A percentile compares a stretch with the other conserved stretches of the same genome.
phyloP scores from a whole-genome alignment of 2,797 vertebrate species.

The Microtus obscurus region DNA sequence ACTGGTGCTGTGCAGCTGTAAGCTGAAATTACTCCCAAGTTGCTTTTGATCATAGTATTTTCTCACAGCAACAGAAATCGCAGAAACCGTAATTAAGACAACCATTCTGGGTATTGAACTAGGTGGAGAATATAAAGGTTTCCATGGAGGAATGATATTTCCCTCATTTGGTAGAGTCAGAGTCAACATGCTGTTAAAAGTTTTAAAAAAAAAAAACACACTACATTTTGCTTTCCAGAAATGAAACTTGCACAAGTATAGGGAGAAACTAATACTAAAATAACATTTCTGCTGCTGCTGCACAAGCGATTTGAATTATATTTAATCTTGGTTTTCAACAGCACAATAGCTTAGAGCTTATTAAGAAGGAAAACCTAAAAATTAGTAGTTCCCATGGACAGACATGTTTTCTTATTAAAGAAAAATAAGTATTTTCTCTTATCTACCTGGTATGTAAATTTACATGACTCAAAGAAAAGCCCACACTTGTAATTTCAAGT shows the following conservation, averaged over 20 bases:
- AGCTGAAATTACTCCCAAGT: neutral
- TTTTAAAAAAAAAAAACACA: conserved; percentile 15
- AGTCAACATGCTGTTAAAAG: neutral
- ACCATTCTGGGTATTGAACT: neutral
- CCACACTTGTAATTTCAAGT: neutral
- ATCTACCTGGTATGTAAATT: neutral
- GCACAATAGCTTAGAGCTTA: neutral
- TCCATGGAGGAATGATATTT: conserved; percentile 38
- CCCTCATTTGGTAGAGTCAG: neutral
- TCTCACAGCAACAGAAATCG: neutral
- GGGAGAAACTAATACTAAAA: conserved; percentile 8
- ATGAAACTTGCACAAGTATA: neutral
- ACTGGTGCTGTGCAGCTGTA: neutral
- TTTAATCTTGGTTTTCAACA: conserved; percentile 13
- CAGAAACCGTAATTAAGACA: neutral
- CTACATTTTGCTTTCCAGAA: neutral
- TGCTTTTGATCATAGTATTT: neutral
- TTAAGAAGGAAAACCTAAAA: neutral
- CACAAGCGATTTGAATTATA: neutral
- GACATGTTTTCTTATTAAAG: neutral
- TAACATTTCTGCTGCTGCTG: neutral
- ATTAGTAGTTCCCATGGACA: neutral
- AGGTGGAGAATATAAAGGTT: neutral
- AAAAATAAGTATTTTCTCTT: neutral
- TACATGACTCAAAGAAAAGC: neutral